Evolutionary conservation across 2,113 vertebrate genomes (phyloP).

Genomic region (Onychorhynchus coronatus): DNA sequence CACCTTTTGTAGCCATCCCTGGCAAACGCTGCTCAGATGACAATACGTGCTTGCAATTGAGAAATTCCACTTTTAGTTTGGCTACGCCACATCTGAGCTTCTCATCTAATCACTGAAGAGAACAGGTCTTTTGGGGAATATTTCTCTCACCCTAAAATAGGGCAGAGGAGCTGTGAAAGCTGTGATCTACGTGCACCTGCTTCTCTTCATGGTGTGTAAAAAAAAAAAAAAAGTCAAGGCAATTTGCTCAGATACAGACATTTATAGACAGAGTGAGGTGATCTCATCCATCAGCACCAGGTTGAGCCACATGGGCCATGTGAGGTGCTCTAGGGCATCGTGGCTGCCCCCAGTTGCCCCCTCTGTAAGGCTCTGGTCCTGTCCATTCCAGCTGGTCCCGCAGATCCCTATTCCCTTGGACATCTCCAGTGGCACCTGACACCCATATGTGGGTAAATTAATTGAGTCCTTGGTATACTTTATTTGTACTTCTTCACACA

Average conservation of each 20-base stretch:
- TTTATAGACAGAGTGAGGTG: not conserved
- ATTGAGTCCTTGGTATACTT: not conserved
- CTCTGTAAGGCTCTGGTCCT: not conserved
- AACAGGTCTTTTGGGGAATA: not conserved
- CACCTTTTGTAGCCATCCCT: not conserved
- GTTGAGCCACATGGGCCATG: not conserved
- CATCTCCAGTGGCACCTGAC: not conserved
- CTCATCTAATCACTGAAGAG: not conserved
- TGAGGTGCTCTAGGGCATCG: not conserved
- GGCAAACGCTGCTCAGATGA: not conserved
- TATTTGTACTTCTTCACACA: not conserved
- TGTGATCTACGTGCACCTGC: not conserved
- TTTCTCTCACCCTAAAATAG: slow-evolving; percentile 6
- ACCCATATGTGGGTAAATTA: not conserved
- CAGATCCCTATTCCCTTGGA: not conserved
- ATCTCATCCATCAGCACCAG: not conserved
- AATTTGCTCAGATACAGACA: not conserved
- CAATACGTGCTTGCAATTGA: not conserved
- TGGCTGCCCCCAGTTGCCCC: not conserved
- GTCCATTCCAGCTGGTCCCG: not conserved
- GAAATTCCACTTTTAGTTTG: not conserved
- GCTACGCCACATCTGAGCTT: not conserved
- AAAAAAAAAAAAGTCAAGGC: not conserved
- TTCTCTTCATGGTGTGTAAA: not conserved
- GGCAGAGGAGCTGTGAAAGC: slow-evolving; percentile 26